These are phyloP conservation scores for Goniozus legneri DNA, from an alignment of 1,140 invertebrate species.

Conservation along the genomic window DNA sequence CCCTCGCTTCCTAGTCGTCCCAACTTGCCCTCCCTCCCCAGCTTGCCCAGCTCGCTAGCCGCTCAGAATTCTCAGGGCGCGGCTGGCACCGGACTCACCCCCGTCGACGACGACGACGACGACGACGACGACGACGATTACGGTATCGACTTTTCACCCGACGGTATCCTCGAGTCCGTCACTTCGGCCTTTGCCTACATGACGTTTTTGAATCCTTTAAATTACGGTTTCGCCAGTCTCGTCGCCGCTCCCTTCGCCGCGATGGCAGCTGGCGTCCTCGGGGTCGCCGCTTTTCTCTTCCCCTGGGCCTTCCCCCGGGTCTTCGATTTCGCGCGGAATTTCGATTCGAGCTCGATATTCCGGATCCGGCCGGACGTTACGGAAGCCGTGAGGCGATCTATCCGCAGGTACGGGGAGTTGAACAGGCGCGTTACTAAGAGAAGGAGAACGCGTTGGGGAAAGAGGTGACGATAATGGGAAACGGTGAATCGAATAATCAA, in stretches of 20 bases:
- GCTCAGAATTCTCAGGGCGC: conserved; percentile 9
- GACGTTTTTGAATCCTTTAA: conserved; percentile 44
- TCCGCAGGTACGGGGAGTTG: conserved; percentile 35
- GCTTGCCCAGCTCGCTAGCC: background rate
- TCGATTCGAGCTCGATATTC: conserved; percentile 13
- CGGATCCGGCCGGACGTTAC: conserved; percentile 29
- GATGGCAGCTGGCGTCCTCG: conserved; percentile 44
- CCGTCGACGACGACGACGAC: background rate
- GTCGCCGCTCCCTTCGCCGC: conserved; percentile 46
- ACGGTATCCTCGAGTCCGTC: conserved; percentile 36
- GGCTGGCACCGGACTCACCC: background rate
- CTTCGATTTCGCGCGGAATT: conserved; percentile 32
- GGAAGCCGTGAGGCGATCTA: conserved; percentile 34
- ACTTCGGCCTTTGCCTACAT: conserved; percentile 39
- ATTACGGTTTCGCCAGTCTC: conserved; percentile 47
- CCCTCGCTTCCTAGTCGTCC: conserved; percentile 8
- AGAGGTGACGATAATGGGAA: background rate
- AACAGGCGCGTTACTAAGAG: conserved; percentile 42
- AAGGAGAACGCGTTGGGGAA: conserved; percentile 41
- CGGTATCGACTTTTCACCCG: conserved; percentile 33
- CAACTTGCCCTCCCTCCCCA: conserved; percentile 4
- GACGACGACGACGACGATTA: conserved; percentile 42
- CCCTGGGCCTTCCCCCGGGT: conserved; percentile 44
- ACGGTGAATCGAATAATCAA: too few relatives aligned
- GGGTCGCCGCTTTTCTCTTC: conserved; percentile 41